phyloP scores from a whole-genome alignment of 2,888 invertebrate genomes.

The Hypomecis punctinalis region DNA sequence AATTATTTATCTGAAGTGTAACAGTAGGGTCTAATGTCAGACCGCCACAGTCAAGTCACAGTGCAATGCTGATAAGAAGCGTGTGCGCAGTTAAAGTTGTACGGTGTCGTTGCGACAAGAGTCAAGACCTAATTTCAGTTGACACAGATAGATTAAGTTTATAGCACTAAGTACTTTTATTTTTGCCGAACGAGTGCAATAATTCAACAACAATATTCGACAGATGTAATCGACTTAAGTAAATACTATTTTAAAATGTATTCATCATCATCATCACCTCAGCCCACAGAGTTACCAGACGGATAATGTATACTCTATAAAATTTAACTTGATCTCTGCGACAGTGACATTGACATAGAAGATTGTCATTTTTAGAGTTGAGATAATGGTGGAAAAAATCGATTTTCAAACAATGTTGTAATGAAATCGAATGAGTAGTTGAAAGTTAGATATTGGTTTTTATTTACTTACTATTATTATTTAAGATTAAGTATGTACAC shows the following conservation, averaged over 20 bases:
- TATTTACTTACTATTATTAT: no score
- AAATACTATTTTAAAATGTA: not conserved
- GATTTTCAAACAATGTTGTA: no score
- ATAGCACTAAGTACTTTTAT: not conserved
- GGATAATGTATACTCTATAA: no score
- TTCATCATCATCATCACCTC: no score
- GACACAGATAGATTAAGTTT: slow-evolving; percentile 26
- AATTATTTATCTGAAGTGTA: slow-evolving; percentile 46
- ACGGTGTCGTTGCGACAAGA: not conserved
- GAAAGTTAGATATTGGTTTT: no score
- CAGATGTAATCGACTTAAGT: not conserved
- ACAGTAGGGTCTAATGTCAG: slow-evolving; percentile 43
- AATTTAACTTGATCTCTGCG: no score
- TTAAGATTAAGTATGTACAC: no score
- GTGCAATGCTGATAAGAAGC: slow-evolving; percentile 18
- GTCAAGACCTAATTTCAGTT: slow-evolving; percentile 25
- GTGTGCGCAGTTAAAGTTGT: slow-evolving; percentile 12
- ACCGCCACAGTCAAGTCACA: slow-evolving; percentile 15
- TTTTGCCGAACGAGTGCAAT: not conserved
- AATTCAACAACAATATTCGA: not conserved
- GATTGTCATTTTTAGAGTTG: no score
- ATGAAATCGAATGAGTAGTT: no score
- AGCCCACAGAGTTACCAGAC: no score
- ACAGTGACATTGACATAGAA: no score
- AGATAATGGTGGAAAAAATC: no score